Evolutionary conservation across 1,140 invertebrate genomes (phyloP), one percentile per base, ranked within the genome.

Genomic region (Acarapis woodi): DNA sequence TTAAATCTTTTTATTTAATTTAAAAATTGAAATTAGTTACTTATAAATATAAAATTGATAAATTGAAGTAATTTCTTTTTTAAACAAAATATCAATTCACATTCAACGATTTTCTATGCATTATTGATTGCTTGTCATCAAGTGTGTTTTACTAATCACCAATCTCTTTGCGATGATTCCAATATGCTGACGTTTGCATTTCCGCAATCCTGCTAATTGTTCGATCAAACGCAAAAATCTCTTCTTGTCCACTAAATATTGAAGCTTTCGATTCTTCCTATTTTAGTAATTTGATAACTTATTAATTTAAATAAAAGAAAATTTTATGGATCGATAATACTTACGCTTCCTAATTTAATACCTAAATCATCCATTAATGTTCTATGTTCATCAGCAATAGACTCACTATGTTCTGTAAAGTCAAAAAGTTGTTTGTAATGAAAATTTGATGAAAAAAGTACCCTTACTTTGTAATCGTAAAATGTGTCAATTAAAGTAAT

Each of bases 401-500:
- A 61, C 24, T 49, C 50, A 32, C 64, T 57, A 10, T 53, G 51
- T 18, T 37, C 38, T n/a, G 66, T 62, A 15, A 61, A 48, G 42
- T 60, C 57, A 59, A 94, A 90, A 19, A 94, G 59, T 38, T 71
- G 49, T 30, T 67, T 70, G 32, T 73, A 62, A 15, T 72, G 64
- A 32, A 64, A 67, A 44, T 68, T 69, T 19, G 82, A 70, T 14
- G 74, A 74, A 46, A 79, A 68, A 1, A 85, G 68, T 26, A 80
- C 59, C 50, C 75, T 32, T 41, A 85, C 77, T 60, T 68, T 73
- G 49, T 85, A 76, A 54, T 97, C 88, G 56, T 97, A 99, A 1
- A 99, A 60, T 1, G 83, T 88, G 52, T 99, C 90, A 48, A 97
- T 87, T 0, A 97, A 59, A 3, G 80, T 93, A 39, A 96, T 96